Conservation (phyloP, 2,113 vertebrate species). For the Atlantisia rogersi region DNA sequence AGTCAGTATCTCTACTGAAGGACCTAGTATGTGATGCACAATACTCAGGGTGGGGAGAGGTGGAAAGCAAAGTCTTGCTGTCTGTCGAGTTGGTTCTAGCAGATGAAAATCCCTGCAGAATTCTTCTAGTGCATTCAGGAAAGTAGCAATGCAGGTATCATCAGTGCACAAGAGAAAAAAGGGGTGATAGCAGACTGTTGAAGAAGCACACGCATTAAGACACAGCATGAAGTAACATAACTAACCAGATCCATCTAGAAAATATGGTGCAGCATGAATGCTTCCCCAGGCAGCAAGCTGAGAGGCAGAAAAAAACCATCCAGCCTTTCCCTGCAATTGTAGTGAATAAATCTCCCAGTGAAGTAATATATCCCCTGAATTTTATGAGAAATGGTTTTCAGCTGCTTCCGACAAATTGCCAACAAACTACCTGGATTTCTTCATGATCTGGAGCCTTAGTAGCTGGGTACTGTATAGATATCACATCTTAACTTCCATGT, state of each 20-base stretch:
- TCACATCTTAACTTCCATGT: neutral
- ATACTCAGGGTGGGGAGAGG: accelerated
- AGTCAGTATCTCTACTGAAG: neutral
- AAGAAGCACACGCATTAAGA: neutral
- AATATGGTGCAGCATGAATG: neutral
- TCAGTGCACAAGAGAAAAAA: neutral
- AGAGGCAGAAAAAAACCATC: neutral
- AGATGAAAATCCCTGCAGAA: neutral
- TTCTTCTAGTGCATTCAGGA: neutral
- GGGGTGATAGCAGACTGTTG: neutral
- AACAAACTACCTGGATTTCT: neutral
- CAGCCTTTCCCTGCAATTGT: neutral
- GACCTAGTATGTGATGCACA: neutral
- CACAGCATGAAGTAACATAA: neutral
- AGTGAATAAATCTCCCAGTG: neutral
- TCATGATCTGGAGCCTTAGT: neutral
- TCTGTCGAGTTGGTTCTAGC: neutral
- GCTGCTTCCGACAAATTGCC: neutral
- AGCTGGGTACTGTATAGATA: neutral
- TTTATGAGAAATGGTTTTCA: neutral
- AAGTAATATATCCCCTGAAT: neutral
- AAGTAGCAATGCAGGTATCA: neutral
- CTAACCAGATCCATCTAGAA: neutral
- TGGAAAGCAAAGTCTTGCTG: neutral
- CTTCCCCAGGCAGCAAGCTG: neutral